A percentile compares a stretch with the other conserved stretches of the same genome.
These are phyloP conservation scores for Lates calcarifer DNA, from an alignment of 2,113 vertebrate species.

Conservation along the genomic window DNA sequence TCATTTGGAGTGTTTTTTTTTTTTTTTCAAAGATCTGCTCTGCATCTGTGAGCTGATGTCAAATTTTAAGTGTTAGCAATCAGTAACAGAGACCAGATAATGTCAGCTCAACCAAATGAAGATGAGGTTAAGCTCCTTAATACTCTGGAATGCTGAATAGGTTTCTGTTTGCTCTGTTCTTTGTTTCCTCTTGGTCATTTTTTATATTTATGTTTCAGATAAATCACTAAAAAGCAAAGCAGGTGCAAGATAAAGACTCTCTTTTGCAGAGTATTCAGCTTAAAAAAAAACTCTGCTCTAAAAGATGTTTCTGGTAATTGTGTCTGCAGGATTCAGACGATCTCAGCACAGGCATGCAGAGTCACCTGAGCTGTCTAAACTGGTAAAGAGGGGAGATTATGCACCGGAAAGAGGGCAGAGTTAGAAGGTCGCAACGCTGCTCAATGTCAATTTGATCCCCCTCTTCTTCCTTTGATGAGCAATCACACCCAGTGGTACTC, in stretches of 20 bases:
- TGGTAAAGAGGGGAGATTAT: slow-evolving; percentile 51
- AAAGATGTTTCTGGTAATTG: neutral
- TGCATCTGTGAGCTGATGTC: slow-evolving; percentile 49
- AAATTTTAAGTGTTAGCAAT: slow-evolving; percentile 35
- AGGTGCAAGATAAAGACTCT: neutral
- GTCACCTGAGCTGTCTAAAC: slow-evolving; percentile 48
- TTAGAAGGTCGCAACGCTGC: slow-evolving; percentile 56
- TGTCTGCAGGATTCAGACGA: slow-evolving; percentile 21
- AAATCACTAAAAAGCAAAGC: slow-evolving; percentile 17
- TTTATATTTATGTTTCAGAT: slow-evolving; percentile 17
- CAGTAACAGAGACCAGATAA: slow-evolving; percentile 56
- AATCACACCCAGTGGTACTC: slow-evolving; percentile 68
- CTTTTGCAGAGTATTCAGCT: neutral
- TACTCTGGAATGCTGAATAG: slow-evolving; percentile 47
- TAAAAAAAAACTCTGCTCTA: neutral
- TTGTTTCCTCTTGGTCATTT: neutral
- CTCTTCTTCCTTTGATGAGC: slow-evolving; percentile 50
- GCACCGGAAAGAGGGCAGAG: slow-evolving; percentile 16
- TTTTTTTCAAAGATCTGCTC: slow-evolving; percentile 31
- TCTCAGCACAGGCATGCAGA: slow-evolving; percentile 16
- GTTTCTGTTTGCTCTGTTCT: slow-evolving; percentile 42
- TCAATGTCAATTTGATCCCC: slow-evolving; percentile 63
- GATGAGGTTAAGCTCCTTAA: slow-evolving; percentile 30
- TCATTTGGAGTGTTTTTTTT: slow-evolving; percentile 48
- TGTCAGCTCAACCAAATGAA: slow-evolving; percentile 22